A percentile compares a stretch with the other conserved stretches of the same genome.
Evolutionary conservation across 2,797 vertebrate species (phyloP).

Genomic region (Pseudochirops corinnae): DNA sequence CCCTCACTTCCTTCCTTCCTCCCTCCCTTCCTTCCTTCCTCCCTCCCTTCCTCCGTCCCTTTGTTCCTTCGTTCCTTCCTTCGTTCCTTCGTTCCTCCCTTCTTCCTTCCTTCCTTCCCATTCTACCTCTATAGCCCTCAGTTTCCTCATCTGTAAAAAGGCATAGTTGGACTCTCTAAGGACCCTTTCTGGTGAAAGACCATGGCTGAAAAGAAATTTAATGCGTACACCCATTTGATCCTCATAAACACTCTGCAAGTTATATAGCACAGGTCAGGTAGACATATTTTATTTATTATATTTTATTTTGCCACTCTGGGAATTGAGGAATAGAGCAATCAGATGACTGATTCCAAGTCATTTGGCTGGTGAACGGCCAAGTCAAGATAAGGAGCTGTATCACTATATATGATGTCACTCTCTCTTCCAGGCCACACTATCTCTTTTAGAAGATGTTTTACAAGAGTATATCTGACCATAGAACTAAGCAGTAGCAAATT

Average conservation of each 20-base stretch:
- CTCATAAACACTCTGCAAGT: background rate
- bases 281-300: background rate
- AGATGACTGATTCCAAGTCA: background rate
- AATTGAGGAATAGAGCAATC: background rate
- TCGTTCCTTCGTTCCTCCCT: background rate
- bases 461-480: background rate
- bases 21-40: background rate
- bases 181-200: background rate
- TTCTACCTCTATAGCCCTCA: background rate
- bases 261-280: background rate
- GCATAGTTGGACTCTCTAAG: background rate
- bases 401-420: background rate
- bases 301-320: background rate
- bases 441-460: background rate
- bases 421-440: background rate
- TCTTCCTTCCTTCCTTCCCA: no score
- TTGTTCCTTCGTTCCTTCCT: background rate
- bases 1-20: no score
- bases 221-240: background rate
- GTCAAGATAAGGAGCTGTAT: background rate
- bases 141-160: background rate
- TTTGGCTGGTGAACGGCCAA: background rate
- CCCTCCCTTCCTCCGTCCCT: no score
- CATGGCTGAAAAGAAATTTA: background rate
- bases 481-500: background rate